Conservation (phyloP, 1,140 invertebrate species). For the Bombus superbus region DNA sequence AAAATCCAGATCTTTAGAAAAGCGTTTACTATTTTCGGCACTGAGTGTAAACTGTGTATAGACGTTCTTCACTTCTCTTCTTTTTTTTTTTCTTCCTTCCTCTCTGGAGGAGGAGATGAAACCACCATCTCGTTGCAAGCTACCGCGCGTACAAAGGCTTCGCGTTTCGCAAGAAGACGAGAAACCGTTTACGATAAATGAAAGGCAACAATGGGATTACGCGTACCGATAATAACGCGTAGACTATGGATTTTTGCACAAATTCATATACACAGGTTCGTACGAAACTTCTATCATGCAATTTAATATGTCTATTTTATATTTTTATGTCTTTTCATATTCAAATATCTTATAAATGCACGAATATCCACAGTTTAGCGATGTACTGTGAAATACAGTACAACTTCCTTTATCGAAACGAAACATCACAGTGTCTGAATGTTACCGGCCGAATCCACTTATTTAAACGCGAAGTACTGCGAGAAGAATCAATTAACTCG, state of each 20-base stretch:
- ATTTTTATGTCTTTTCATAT: too few species aligned
- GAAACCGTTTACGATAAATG: neutral
- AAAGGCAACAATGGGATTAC: neutral
- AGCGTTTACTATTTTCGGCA: conserved; percentile 22
- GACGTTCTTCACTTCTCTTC: neutral
- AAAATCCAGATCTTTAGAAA: neutral
- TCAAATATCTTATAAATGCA: neutral
- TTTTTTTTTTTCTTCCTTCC: neutral
- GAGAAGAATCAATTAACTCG: neutral
- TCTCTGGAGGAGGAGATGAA: neutral
- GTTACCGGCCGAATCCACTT: neutral
- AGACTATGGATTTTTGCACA: neutral
- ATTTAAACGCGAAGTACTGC: neutral
- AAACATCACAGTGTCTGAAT: neutral
- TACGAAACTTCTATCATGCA: too few species aligned
- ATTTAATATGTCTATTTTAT: too few species aligned
- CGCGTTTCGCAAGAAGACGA: neutral
- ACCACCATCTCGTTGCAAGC: neutral
- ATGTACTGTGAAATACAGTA: neutral
- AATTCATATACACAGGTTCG: neutral
- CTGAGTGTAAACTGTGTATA: conserved; percentile 2
- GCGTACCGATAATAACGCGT: neutral
- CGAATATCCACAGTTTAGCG: neutral
- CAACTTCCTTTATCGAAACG: neutral
- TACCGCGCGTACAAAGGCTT: neutral